phyloP scores from a whole-genome alignment of 2,113 vertebrate species.

The Ia io region DNA sequence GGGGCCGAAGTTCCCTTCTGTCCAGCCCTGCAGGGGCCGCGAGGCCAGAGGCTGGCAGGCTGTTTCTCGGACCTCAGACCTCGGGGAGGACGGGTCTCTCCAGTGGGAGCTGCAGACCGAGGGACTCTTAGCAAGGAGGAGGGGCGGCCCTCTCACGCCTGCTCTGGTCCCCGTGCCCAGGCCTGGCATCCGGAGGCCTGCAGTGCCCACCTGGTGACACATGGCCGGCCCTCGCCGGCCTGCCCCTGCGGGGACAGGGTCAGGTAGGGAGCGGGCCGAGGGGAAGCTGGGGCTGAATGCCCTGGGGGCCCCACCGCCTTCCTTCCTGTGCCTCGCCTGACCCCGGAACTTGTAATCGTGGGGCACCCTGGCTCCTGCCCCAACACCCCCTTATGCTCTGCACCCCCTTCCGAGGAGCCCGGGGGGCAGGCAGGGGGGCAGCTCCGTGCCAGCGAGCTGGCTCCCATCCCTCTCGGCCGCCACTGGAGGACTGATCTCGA shows the following conservation, averaged over 20 bases:
- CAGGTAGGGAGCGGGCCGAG: neutral
- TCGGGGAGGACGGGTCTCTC: neutral
- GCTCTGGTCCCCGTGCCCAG: neutral
- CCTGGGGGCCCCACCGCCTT: rapidly evolving
- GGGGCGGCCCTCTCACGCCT: neutral
- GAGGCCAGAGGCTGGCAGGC: neutral
- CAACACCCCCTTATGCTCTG: neutral
- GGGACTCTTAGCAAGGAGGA: neutral
- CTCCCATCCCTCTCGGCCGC: too few species aligned
- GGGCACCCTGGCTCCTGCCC: neutral
- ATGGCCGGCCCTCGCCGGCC: neutral
- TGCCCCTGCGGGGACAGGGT: neutral
- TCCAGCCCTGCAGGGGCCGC: neutral
- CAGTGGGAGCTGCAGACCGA: neutral
- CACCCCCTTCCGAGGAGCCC: neutral
- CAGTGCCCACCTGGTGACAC: neutral
- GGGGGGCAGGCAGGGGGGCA: neutral
- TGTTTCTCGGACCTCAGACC: neutral
- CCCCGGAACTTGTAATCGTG: neutral
- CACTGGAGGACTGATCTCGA: conserved; percentile 90
- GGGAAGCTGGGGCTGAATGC: neutral
- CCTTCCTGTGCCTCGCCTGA: neutral
- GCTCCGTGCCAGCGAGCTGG: neutral
- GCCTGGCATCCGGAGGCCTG: neutral
- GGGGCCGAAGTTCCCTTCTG: rapidly evolving